These are phyloP conservation scores for Napeogenes inachia DNA, from an alignment of 2,888 invertebrate species.

Conservation along the genomic window DNA sequence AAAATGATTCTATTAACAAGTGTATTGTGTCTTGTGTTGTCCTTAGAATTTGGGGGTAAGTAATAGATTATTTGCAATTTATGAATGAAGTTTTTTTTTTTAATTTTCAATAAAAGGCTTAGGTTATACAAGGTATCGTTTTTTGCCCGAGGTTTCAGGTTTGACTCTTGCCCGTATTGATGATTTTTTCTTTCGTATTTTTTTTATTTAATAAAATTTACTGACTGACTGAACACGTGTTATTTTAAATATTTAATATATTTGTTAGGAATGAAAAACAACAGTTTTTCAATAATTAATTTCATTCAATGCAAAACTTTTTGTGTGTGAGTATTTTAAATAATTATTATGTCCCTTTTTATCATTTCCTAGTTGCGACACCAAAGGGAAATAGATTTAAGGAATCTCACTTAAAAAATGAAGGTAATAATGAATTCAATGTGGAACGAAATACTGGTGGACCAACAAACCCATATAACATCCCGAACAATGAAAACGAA, in stretches of 20 bases:
- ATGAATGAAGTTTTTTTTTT: not conserved
- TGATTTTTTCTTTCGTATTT: no score
- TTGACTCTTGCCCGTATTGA: no score
- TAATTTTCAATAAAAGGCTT: no score
- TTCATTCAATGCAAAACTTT: no score
- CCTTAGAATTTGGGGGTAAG: conserved; percentile 23
- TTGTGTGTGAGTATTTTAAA: no score
- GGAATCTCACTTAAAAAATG: not conserved
- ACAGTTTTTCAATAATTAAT: conserved; percentile 3
- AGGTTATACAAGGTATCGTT: no score
- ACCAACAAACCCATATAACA: not conserved
- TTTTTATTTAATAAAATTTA: no score
- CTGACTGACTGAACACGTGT: no score
- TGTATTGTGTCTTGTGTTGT: conserved; percentile 26
- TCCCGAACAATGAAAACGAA: not conserved
- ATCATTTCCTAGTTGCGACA: conserved; percentile 1
- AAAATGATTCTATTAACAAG: conserved; percentile 21
- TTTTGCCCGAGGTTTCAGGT: no score
- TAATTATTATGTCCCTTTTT: not conserved
- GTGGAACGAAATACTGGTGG: not conserved
- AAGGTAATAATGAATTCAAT: not conserved
- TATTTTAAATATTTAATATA: no score
- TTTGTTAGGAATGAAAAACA: not conserved
- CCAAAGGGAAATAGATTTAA: not conserved
- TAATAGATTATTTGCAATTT: conserved; percentile 9